Evolutionary conservation across 1,140 invertebrate genomes (phyloP).

Genomic region (Ephestia elutella): DNA sequence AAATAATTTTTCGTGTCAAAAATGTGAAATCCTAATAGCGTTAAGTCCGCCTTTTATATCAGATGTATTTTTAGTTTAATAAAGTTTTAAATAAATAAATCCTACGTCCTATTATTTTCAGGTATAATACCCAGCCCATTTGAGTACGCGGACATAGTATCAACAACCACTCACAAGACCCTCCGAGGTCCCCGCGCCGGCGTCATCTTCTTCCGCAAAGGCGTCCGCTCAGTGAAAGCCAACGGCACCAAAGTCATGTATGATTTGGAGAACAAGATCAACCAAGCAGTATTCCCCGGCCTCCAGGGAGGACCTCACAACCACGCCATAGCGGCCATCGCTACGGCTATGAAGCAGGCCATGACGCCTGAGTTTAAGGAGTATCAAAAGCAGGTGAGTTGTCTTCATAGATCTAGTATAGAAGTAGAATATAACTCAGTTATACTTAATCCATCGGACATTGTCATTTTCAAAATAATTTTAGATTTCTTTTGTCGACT

Average conservation of each 20-base stretch:
- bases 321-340: slow-evolving; percentile 92
- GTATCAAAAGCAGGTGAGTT: slow-evolving; percentile 89
- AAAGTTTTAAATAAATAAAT: too few species aligned
- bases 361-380: slow-evolving; percentile 85
- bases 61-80: too few species aligned
- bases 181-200: slow-evolving; percentile 92
- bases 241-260: slow-evolving; percentile 89
- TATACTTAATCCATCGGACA: too few species aligned
- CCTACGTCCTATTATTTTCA: slow-evolving; percentile 24
- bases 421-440: too few species aligned
- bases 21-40: too few species aligned
- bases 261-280: slow-evolving; percentile 91
- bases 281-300: slow-evolving; percentile 95
- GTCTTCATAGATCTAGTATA: background rate
- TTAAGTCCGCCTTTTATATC: too few species aligned
- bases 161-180: slow-evolving; percentile 97
- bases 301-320: slow-evolving; percentile 95
- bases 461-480: too few species aligned
- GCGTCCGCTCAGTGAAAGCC: slow-evolving; percentile 81
- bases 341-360: slow-evolving; percentile 92
- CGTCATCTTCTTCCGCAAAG: slow-evolving; percentile 93
- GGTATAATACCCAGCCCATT: slow-evolving; percentile 92
- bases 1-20: too few species aligned
- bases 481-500: too few species aligned
- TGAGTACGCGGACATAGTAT: slow-evolving; percentile 94